Percentiles rank a stretch among this genome's conserved stretches.
These are phyloP conservation scores for Poliocrania exsul DNA, from an alignment of 2,797 vertebrate species.

Conservation along the genomic window DNA sequence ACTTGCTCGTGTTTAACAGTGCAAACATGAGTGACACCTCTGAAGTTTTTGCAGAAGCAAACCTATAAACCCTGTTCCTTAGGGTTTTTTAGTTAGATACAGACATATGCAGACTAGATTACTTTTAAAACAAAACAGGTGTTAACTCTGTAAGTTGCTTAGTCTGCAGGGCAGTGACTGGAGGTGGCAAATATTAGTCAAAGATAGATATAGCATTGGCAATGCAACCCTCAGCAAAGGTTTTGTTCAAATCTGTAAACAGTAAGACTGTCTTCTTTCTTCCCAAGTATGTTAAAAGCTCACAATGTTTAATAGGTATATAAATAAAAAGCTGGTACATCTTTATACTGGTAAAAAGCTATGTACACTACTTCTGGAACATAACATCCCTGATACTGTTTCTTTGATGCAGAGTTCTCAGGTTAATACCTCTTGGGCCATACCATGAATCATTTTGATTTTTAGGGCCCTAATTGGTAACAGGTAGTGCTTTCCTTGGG, in stretches of 20 bases:
- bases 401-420: neutral
- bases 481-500: neutral
- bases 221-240: constrained; percentile 51
- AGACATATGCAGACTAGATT: rapidly evolving
- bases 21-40: neutral
- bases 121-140: neutral
- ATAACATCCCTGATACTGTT: neutral
- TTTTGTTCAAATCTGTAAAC: constrained; percentile 69
- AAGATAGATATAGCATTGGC: neutral
- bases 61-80: neutral
- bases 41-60: neutral
- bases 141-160: neutral
- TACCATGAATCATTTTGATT: neutral
- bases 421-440: neutral
- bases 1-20: neutral
- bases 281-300: neutral
- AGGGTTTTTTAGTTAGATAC: neutral
- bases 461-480: neutral
- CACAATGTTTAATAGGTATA: neutral
- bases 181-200: neutral
- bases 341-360: neutral
- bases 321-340: neutral
- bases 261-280: neutral
- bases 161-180: neutral
- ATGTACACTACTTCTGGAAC: neutral